A percentile compares a stretch with the other conserved stretches of the same genome.
Conservation (phyloP, 2,113 vertebrate genomes). For the Psittacara wagleri region DNA sequence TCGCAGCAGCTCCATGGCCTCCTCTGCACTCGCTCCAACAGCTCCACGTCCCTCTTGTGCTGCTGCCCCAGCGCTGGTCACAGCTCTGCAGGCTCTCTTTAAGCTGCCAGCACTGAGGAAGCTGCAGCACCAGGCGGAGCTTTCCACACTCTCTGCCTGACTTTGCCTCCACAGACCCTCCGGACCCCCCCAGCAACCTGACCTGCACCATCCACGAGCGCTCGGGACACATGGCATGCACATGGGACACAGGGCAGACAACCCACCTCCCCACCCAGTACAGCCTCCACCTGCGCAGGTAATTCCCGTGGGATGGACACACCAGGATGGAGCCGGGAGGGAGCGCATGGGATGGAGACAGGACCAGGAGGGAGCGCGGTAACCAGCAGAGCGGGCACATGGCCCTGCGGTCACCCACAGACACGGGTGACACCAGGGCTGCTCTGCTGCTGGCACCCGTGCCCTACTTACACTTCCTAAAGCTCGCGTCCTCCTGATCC, state of each 20-base stretch:
- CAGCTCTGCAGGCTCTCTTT: background rate
- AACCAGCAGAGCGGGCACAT: background rate
- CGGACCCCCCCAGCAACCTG: slow-evolving; percentile 67
- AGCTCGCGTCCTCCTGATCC: background rate
- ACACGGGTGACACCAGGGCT: background rate
- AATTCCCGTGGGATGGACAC: fast-evolving
- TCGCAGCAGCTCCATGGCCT: background rate
- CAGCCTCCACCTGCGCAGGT: slow-evolving; percentile 69
- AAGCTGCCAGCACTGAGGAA: fast-evolving
- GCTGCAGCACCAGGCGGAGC: too few species aligned
- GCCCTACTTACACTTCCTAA: slow-evolving; percentile 60
- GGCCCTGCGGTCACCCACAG: background rate
- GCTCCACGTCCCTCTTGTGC: background rate
- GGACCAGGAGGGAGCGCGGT: background rate
- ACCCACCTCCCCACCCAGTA: slow-evolving; percentile 61
- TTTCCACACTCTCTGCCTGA: background rate
- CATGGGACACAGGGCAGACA: slow-evolving; percentile 42
- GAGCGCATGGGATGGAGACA: background rate
- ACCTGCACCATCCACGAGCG: slow-evolving; percentile 65
- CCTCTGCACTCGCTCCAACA: background rate
- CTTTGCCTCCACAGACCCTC: slow-evolving; percentile 62
- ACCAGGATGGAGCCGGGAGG: background rate
- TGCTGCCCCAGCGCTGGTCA: background rate
- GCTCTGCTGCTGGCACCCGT: background rate
- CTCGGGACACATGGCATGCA: slow-evolving; percentile 57